These are phyloP conservation scores for Platichthys stellatus DNA, from an alignment of 2,113 vertebrate genomes.

Conservation along the genomic window DNA sequence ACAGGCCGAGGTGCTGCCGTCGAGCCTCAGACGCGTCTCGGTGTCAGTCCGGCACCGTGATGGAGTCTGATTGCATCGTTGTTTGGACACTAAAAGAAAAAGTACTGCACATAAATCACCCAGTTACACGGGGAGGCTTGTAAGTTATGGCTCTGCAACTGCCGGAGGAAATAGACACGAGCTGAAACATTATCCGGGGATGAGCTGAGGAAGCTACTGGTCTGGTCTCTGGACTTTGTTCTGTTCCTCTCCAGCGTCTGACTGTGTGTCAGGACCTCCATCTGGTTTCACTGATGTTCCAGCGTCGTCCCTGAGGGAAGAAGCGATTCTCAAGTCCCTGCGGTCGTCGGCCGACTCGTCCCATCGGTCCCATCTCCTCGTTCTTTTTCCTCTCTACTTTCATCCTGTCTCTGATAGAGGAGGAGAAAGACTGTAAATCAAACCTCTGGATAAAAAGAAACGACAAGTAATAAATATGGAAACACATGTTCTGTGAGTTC, in stretches of 20 bases:
- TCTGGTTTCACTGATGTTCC: slow-evolving; percentile 59
- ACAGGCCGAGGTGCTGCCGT: background rate
- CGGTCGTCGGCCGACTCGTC: background rate
- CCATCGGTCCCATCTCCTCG: slow-evolving; percentile 2
- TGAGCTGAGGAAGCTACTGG: slow-evolving; percentile 7
- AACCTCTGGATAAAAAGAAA: slow-evolving; percentile 1
- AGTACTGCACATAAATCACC: slow-evolving; percentile 2
- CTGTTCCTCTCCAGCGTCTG: background rate
- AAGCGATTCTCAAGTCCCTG: background rate
- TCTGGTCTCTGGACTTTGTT: slow-evolving; percentile 5
- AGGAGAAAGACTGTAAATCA: background rate
- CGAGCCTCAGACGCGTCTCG: slow-evolving; percentile 12
- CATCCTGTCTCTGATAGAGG: slow-evolving; percentile 1
- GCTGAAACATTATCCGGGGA: slow-evolving; percentile 4
- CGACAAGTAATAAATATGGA: background rate
- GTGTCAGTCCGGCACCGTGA: background rate
- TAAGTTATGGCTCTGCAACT: background rate
- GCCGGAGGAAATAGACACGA: slow-evolving; percentile 14
- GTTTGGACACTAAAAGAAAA: slow-evolving; percentile 12
- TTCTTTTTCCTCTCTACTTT: slow-evolving; percentile 5
- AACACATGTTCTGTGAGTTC: background rate
- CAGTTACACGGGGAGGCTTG: background rate
- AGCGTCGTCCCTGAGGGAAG: background rate
- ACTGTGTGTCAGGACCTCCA: slow-evolving; percentile 31
- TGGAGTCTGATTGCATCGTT: slow-evolving; percentile 26